phyloP scores from a whole-genome alignment of 1,140 invertebrate genomes.

The Periplaneta americana region DNA sequence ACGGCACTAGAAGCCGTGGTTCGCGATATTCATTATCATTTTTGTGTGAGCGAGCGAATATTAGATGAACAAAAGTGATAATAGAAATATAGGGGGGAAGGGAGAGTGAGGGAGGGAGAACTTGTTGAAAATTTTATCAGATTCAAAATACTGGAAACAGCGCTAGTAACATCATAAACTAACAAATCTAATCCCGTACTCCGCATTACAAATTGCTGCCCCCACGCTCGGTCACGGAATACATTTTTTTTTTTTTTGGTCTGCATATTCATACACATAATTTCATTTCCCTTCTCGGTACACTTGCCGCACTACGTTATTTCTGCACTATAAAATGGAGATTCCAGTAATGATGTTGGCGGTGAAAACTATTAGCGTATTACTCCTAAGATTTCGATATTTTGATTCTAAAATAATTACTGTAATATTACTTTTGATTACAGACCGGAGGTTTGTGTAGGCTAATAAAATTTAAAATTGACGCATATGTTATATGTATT shows the following conservation, averaged over 20 bases:
- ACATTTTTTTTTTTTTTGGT: not conserved
- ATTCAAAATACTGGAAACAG: not conserved
- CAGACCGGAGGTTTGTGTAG: too few species aligned
- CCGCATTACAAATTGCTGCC: not conserved
- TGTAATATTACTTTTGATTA: too few species aligned
- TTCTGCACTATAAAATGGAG: too few species aligned
- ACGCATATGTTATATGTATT: too few species aligned
- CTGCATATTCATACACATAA: not conserved
- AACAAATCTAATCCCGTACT: not conserved
- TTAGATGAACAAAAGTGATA: not conserved
- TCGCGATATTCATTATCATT: not conserved
- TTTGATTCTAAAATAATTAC: too few species aligned
- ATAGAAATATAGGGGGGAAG: not conserved
- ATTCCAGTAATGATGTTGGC: too few species aligned
- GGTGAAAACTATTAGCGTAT: too few species aligned
- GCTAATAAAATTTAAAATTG: too few species aligned
- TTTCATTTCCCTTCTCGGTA: not conserved
- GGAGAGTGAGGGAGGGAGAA: too few species aligned
- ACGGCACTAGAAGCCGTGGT: not conserved
- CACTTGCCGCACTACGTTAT: too few species aligned
- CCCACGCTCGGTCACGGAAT: not conserved
- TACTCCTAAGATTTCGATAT: too few species aligned
- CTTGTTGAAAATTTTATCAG: not conserved
- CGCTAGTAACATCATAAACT: too few species aligned
- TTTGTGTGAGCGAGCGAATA: not conserved